Conservation (phyloP, 1,140 invertebrate genomes). For the Andricus grossulariae region DNA sequence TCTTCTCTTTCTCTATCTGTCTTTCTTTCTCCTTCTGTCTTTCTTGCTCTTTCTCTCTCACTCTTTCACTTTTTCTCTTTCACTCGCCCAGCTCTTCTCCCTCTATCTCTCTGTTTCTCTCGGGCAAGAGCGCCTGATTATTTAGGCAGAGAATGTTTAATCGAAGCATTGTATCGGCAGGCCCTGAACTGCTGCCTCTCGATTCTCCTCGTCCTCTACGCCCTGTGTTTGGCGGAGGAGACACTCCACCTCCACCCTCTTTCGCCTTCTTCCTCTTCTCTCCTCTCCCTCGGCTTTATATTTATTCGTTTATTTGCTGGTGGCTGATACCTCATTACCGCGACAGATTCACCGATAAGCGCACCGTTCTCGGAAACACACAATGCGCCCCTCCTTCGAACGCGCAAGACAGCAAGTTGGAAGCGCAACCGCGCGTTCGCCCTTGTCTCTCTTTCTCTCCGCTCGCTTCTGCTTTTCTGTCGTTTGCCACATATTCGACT, state of each 20-base stretch:
- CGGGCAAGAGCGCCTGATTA: slow-evolving; percentile 68
- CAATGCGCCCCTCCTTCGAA: slow-evolving; percentile 70
- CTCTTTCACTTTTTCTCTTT: slow-evolving; percentile 36
- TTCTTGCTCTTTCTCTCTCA: slow-evolving; percentile 34
- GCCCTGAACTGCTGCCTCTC: slow-evolving; percentile 47
- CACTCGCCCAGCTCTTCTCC: slow-evolving; percentile 30
- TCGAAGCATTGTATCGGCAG: slow-evolving; percentile 74
- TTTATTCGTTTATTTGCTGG: slow-evolving; percentile 75
- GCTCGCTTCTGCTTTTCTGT: slow-evolving; percentile 34
- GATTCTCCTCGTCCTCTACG: slow-evolving; percentile 32
- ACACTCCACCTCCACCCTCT: slow-evolving; percentile 45
- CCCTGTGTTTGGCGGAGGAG: slow-evolving; percentile 57
- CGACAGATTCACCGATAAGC: slow-evolving; percentile 76
- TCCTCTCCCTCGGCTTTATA: slow-evolving; percentile 54
- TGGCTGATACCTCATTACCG: slow-evolving; percentile 76
- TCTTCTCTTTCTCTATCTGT: slow-evolving; percentile 41
- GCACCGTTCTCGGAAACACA: slow-evolving; percentile 73
- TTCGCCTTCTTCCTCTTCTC: slow-evolving; percentile 32
- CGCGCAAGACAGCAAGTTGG: slow-evolving; percentile 40
- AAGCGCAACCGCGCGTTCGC: slow-evolving; percentile 37
- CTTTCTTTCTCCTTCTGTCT: slow-evolving; percentile 8
- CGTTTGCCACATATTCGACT: slow-evolving; percentile 25
- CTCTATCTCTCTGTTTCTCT: slow-evolving; percentile 46
- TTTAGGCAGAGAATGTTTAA: slow-evolving; percentile 76
- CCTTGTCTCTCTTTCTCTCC: slow-evolving; percentile 41